Conservation (phyloP, 2,797 vertebrate genomes). For the Monodelphis domestica region DNA sequence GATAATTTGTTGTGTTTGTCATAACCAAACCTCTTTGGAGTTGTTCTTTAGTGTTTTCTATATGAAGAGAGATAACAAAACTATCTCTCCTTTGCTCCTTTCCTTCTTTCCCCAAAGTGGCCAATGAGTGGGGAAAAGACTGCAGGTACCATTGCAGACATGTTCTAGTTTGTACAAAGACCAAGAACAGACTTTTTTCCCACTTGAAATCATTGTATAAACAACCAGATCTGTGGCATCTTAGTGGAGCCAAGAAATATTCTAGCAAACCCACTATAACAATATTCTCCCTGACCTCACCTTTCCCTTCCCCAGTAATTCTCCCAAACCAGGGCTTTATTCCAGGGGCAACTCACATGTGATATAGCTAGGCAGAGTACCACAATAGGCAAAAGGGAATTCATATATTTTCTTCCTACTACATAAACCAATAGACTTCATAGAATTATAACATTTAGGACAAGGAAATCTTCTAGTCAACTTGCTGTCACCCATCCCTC, state of each 20-base stretch:
- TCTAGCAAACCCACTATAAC: not conserved
- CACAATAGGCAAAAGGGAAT: not conserved
- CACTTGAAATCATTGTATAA: not conserved
- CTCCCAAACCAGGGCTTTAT: not conserved
- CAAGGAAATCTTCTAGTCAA: not conserved
- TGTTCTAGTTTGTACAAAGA: not conserved
- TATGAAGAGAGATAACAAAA: constrained; percentile 7
- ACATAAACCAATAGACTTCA: not conserved
- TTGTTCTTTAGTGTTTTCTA: constrained; percentile 35
- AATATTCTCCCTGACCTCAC: not conserved
- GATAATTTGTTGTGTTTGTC: not conserved
- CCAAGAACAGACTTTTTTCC: not conserved
- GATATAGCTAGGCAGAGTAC: not conserved
- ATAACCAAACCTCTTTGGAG: not conserved
- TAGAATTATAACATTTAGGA: not conserved
- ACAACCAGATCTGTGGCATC: not conserved
- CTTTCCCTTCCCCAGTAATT: not conserved
- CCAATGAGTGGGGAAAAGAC: constrained; percentile 7
- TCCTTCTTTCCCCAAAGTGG: constrained; percentile 46
- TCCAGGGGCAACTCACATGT: not conserved
- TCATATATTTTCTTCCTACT: not conserved
- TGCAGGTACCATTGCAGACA: not conserved
- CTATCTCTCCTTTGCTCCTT: not conserved
- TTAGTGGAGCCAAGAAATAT: constrained; percentile 24
- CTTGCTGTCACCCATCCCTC: not conserved